Evolutionary conservation across 2,888 invertebrate species (phyloP).

Genomic region (Lapara coniferarum): DNA sequence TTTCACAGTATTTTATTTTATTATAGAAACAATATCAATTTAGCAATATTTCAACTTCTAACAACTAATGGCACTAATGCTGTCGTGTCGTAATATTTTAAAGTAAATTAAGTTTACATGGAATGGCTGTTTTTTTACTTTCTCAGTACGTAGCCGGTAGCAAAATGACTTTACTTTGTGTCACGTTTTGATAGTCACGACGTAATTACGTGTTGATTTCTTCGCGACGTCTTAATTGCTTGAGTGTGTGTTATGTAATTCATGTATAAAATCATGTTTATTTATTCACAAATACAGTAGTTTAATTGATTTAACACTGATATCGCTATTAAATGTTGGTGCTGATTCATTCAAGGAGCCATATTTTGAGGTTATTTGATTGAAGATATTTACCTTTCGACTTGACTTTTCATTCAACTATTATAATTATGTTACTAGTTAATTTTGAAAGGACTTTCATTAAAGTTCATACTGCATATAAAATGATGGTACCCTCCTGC

Average conservation of each 20-base stretch:
- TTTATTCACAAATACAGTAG: not conserved
- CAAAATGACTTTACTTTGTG: not conserved
- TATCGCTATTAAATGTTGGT: not conserved
- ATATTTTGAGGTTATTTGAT: not conserved
- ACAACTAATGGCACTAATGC: too few species aligned
- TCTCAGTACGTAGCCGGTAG: not conserved
- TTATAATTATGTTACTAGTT: too few species aligned
- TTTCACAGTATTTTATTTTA: too few species aligned
- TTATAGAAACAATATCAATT: too few species aligned
- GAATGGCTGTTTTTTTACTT: not conserved
- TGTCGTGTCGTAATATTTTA: too few species aligned
- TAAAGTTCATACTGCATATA: too few species aligned
- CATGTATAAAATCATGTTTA: not conserved
- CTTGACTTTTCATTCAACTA: too few species aligned
- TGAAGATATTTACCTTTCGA: too few species aligned
- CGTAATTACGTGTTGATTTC: conserved; percentile 9
- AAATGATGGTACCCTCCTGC: not conserved
- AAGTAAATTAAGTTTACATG: not conserved
- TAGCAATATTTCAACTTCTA: too few species aligned
- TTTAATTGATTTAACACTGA: not conserved
- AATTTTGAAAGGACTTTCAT: too few species aligned
- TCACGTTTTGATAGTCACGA: conserved; percentile 1
- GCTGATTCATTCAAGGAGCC: not conserved
- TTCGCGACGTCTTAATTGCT: not conserved
- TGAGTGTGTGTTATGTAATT: not conserved